A percentile compares a stretch with the other conserved stretches of the same genome.
These are phyloP conservation scores for Iselma pallidipennis DNA, from an alignment of 2,888 invertebrate genomes.

Conservation along the genomic window DNA sequence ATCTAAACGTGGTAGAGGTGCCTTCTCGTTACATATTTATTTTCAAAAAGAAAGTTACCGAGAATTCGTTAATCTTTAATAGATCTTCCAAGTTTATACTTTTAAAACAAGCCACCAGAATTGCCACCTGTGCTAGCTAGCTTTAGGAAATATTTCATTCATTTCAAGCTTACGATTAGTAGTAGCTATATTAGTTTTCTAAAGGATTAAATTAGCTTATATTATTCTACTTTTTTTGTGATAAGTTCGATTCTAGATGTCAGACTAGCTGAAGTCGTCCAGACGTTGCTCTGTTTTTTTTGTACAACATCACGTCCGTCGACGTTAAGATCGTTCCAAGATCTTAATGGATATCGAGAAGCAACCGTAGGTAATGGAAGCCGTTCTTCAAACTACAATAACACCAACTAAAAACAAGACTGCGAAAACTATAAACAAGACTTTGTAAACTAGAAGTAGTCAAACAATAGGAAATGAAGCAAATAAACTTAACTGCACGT, in stretches of 20 bases:
- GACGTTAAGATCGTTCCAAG: neutral
- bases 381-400: conserved; percentile 11
- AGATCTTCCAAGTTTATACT: neutral
- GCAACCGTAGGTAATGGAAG: conserved; percentile 4
- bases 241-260: no score
- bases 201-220: no score
- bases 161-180: no score
- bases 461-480: conserved; percentile 37
- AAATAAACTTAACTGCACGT: conserved; percentile 30
- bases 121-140: neutral
- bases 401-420: conserved; percentile 22
- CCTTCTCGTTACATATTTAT: conserved; percentile 4
- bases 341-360: conserved; percentile 5
- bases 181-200: no score
- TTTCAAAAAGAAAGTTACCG: neutral
- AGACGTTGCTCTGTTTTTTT: neutral
- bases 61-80: neutral
- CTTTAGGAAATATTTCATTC: no score
- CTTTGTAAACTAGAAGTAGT: conserved; percentile 34
- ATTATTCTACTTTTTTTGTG: no score
- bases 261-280: no score
- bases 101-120: neutral
- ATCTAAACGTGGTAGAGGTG: neutral
- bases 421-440: conserved; percentile 32
- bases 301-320: neutral